Evolutionary conservation across 64 coral and sea anemone genomes (phyloP), one percentile per base, ranked within the genome.

Genomic region (Pocillopora verrucosa): DNA sequence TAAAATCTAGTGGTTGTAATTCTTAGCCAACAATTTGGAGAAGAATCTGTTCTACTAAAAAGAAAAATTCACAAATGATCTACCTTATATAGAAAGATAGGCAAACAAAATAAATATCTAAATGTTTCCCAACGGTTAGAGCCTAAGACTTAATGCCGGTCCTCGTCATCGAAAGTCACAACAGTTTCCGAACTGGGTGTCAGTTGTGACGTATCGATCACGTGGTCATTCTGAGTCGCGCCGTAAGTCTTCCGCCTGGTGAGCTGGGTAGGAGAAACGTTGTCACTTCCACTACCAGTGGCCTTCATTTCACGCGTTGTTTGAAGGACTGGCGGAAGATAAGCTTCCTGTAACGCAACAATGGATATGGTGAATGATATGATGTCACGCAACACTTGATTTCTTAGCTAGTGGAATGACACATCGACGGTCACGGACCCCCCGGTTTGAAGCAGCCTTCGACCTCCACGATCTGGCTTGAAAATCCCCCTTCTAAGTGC

Each of bases 211-310:
- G 95, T 78, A 61, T 96, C 95, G 26, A 96, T 96, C 95, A 96
- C 95, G 88, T 96, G 95, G 83, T 93, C 95, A 25, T 76, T 93
- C 16, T 88, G 72, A 2, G 87, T 90, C 36, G 90, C 62, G 16
- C 95, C 95, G 84, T 96, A 96, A 1, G 72, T 92, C 75, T 96
- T 96, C 70, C 95, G 88, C 57, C 95, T 83, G 58, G 95, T 96
- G 22, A 96, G 91, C 74, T 96, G 95, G 37, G 95, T 82, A 3
- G 95, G 95, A 79, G 34, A 88, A 6, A 86, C 61, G 78, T 84
- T 91, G 59, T 93, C 80, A 51, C 41, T 51, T 7, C 65, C 36
- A 73, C 84, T 90, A 38, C 78, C 2, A 17, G 74, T 75, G 3
- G 56, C 77, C 24, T 79, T 81, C 83, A 87, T 87, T 61, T 96